Conservation (phyloP, 2,888 invertebrate genomes). For the Blastobasis lacticolella region DNA sequence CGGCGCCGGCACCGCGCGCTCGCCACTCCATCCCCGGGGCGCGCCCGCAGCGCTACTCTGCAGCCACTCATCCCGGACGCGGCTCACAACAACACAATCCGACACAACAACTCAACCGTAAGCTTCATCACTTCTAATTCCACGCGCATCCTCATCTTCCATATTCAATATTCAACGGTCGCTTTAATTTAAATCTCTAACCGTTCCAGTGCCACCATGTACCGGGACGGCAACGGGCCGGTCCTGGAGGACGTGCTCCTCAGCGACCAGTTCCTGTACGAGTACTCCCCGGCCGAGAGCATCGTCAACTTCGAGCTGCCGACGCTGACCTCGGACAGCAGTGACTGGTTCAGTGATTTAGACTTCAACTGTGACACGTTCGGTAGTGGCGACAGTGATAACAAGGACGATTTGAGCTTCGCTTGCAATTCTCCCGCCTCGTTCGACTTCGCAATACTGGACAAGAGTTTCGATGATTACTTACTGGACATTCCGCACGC, state of each 20-base stretch:
- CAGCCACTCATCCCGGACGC: slow-evolving; percentile 29
- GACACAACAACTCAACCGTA: background rate
- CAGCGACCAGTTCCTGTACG: slow-evolving; percentile 54
- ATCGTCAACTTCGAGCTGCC: slow-evolving; percentile 65
- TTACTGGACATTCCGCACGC: slow-evolving; percentile 47
- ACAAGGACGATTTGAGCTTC: slow-evolving; percentile 40
- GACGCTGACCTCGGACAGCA: slow-evolving; percentile 33
- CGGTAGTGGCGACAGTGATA: slow-evolving; percentile 41
- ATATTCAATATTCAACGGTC: slow-evolving; percentile 2
- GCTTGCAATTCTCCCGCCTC: slow-evolving; percentile 35
- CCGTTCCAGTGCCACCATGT: slow-evolving; percentile 48
- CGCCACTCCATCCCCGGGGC: slow-evolving; percentile 23
- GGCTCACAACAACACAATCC: no score
- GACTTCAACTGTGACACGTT: slow-evolving; percentile 57
- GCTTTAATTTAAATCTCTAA: slow-evolving; percentile 3
- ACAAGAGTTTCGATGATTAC: slow-evolving; percentile 55
- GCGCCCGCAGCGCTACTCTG: slow-evolving; percentile 32
- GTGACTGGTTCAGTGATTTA: slow-evolving; percentile 55
- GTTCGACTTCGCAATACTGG: slow-evolving; percentile 60
- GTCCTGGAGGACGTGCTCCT: slow-evolving; percentile 50
- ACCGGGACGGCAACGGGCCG: slow-evolving; percentile 41
- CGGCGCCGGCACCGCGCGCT: slow-evolving; percentile 39
- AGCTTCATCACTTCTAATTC: slow-evolving; percentile 1
- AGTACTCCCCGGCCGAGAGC: slow-evolving; percentile 61
- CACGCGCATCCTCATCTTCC: background rate